Conservation (phyloP, 1,140 invertebrate species). For the Drosophila nebulosa region DNA sequence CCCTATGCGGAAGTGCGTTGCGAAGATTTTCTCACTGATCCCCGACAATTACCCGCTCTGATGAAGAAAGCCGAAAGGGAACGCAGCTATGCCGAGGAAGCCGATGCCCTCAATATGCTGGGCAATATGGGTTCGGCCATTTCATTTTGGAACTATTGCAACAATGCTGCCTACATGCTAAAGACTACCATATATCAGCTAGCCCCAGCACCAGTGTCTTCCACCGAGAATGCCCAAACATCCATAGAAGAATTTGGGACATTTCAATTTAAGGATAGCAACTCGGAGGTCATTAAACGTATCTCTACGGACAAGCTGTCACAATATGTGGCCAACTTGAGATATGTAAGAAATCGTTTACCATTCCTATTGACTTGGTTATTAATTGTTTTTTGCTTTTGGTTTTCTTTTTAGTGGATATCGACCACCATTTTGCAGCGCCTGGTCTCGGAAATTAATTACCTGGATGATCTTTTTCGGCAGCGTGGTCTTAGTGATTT, state of each 20-base stretch:
- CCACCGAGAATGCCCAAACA: slow-evolving; percentile 62
- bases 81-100: slow-evolving; percentile 46
- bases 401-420: slow-evolving; percentile 86
- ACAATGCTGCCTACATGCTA: slow-evolving; percentile 70
- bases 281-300: slow-evolving; percentile 75
- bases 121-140: slow-evolving; percentile 46
- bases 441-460: slow-evolving; percentile 87
- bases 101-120: slow-evolving; percentile 37
- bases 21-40: slow-evolving; percentile 81
- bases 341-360: slow-evolving; percentile 56
- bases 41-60: slow-evolving; percentile 80
- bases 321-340: slow-evolving; percentile 70
- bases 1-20: slow-evolving; percentile 66
- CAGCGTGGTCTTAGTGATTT: slow-evolving; percentile 87
- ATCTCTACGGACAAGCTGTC: slow-evolving; percentile 74
- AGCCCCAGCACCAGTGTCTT: slow-evolving; percentile 49
- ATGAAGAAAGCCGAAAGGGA: slow-evolving; percentile 70
- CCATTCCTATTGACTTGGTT: neutral
- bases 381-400: neutral
- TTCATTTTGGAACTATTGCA: slow-evolving; percentile 80
- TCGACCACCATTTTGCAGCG: slow-evolving; percentile 88
- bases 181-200: slow-evolving; percentile 76
- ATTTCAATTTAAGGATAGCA: slow-evolving; percentile 64
- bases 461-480: slow-evolving; percentile 85
- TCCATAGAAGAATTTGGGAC: slow-evolving; percentile 65